These are phyloP conservation scores for Spodoptera littoralis DNA, from an alignment of 2,888 invertebrate genomes.

Conservation along the genomic window DNA sequence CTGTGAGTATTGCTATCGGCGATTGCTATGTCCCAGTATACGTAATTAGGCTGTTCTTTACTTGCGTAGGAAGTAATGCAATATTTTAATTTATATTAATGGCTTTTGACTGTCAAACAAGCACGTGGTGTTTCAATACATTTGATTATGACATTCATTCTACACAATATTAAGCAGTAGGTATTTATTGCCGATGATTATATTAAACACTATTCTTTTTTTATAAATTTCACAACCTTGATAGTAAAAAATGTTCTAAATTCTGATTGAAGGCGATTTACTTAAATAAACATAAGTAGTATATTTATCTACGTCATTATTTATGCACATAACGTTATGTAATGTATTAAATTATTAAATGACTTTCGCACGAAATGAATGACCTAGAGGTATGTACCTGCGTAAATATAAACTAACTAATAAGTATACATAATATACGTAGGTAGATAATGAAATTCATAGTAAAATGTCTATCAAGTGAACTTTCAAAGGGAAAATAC, in stretches of 20 bases:
- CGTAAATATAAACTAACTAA: too few relatives aligned
- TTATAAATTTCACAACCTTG: constrained; percentile 32
- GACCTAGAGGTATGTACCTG: too few relatives aligned
- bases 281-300: background rate
- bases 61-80: constrained; percentile 16
- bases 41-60: constrained; percentile 7
- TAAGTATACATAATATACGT: too few relatives aligned
- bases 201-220: constrained; percentile 7
- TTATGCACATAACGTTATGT: background rate
- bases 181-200: background rate
- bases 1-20: constrained; percentile 13
- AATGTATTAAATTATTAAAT: too few relatives aligned
- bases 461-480: too few relatives aligned
- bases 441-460: too few relatives aligned
- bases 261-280: constrained; percentile 14
- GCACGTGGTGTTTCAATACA: too few relatives aligned
- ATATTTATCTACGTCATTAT: background rate
- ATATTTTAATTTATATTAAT: constrained; percentile 3
- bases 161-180: too few relatives aligned
- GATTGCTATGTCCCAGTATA: constrained; percentile 25
- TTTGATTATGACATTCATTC: too few relatives aligned
- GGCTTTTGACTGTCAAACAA: too few relatives aligned
- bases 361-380: too few relatives aligned
- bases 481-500: too few relatives aligned
- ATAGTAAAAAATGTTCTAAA: constrained; percentile 15